Evolutionary conservation across 2,797 vertebrate genomes (phyloP), one percentile per base, ranked within the genome.

Genomic region (Myotis planiceps): DNA sequence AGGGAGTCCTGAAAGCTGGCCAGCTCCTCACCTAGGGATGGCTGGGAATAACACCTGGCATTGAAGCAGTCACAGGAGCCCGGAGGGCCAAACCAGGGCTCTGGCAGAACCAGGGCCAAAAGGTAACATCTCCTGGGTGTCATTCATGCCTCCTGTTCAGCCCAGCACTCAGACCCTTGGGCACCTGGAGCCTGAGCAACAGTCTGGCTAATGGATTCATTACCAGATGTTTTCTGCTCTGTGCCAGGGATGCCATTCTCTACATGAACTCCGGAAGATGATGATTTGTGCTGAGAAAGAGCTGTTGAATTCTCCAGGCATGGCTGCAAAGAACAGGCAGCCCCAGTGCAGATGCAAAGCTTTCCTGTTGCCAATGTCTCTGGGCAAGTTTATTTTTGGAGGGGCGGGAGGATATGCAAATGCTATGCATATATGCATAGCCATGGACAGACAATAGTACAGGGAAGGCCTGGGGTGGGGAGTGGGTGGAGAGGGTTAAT

Each of bases 181-280:
- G 97, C 89, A 79, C 81, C 83, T 32, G 42, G 27, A 71, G 58
- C 25, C 60, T 9, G 47, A 25, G 66, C 71, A 92, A 49, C 76
- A 45, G 86, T 69, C 90, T 81, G 92, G 83, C 69, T 97, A 93
- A 97, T 97, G 93, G 93, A 96, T 94, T 95, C 95, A 83, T 53
- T 51, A 91, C 95, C 97, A 98, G 96, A 96, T 96, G 97, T 97
- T 97, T 96, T 81, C 85, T 94, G 93, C 89, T 92, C 5, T 39
- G 65, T 93, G 95, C 96, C 96, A 97, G 90, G 53, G 69, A 93
- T 63, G 55, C 58, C 69, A 39, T 19, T 85, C 81, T 80, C 74
- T 66, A 9, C 6, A 18, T 10, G 45, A 90, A 80, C 45, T 25
- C 1, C 12, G 29, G 69, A 15, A 53, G 83, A 37, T 82, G 76